Base-by-base conservation (phyloP, 2,888 invertebrate species). In the Drosophila helvetica region DNA sequence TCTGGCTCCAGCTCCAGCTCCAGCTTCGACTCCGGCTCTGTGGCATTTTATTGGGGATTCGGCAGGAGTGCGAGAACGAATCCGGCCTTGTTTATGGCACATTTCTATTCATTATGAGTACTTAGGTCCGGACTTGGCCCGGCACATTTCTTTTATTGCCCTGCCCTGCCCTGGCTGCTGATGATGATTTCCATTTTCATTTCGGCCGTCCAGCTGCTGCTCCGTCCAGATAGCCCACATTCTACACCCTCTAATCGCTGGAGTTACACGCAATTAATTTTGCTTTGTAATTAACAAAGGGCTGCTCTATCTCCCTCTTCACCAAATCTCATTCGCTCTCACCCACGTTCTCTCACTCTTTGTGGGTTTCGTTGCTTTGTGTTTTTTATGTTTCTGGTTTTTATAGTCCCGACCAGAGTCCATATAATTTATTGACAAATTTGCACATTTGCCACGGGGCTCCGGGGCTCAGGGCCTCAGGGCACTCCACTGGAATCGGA, bases 261-360 rank as follows among this genome's bases (percentile, higher is more conserved):
- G 65, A 78, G 83, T 87, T 86, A 86, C 85, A 87, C 81, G 74
- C 88, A 83, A 86, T 86, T 86, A 86, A 87, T 86, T 85, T 74
- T 79, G 79, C 79, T 83, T 86, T 78, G 88, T 87, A 81, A 87
- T 85, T 85, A 81, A 83, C 83, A 76, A 75, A 76, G 66, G 62
- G 65, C 58, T 48, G 61, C 43, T 38, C 52, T 18, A 46, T 46
- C 56, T 50, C 52, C 54, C 68, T 52, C 30, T 30, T n/a, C 47
- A n/a, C n/a, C 0, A 52, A 52, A 33, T 12, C 50, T 17, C 17
- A 15, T 17, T 19, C 27, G 12, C 43, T 19, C 33, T 12, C 30
- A 10, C n/a, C 15, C 18, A 3, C 58, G n/a, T 43, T 30, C 66
- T 17, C 5, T 55, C 33, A 12, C n/a, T 38, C 30, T 54, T 56